These are phyloP conservation scores for Dendrophyllia cribrosa DNA, from an alignment of 64 coral and sea anemone genomes.

Conservation along the genomic window DNA sequence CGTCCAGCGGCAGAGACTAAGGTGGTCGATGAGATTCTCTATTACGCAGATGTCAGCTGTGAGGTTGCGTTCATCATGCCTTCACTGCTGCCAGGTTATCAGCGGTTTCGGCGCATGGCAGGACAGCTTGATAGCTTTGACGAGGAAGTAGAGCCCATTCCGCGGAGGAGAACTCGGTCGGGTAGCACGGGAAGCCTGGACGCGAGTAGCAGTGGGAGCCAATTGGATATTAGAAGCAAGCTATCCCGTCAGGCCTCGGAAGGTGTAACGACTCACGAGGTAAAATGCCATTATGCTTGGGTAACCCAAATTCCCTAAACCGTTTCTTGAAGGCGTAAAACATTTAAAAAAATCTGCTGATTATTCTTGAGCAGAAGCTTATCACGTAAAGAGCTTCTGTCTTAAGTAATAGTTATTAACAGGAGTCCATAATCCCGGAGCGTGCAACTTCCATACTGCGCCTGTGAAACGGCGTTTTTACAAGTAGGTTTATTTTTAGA, in stretches of 20 bases:
- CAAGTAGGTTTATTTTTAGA: too few species aligned
- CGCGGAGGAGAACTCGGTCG: constrained; percentile 63
- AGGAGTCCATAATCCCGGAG: too few species aligned
- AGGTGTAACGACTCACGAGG: constrained; percentile 21
- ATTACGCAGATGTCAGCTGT: constrained; percentile 89
- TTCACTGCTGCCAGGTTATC: constrained; percentile 79
- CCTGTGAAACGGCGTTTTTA: too few species aligned
- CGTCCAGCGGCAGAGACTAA: background rate
- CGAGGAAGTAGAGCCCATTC: constrained; percentile 5
- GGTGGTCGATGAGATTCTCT: constrained; percentile 88
- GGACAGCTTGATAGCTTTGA: constrained; percentile 42
- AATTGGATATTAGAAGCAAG: constrained; percentile 39
- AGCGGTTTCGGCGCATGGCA: constrained; percentile 60
- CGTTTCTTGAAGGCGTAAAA: too few species aligned
- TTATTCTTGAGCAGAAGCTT: too few species aligned
- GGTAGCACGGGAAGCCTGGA: constrained; percentile 84
- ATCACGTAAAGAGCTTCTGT: too few species aligned
- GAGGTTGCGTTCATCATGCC: constrained; percentile 95
- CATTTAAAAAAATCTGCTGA: too few species aligned
- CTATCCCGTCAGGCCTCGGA: constrained; percentile 51
- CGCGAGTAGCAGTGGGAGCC: constrained; percentile 53
- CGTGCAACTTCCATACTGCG: too few species aligned
- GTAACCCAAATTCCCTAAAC: too few species aligned
- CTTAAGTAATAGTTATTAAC: too few species aligned
- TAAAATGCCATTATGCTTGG: background rate